A percentile compares a stretch with the other conserved stretches of the same genome.
Conservation (phyloP, 2,113 vertebrate species). For the Conger conger region DNA sequence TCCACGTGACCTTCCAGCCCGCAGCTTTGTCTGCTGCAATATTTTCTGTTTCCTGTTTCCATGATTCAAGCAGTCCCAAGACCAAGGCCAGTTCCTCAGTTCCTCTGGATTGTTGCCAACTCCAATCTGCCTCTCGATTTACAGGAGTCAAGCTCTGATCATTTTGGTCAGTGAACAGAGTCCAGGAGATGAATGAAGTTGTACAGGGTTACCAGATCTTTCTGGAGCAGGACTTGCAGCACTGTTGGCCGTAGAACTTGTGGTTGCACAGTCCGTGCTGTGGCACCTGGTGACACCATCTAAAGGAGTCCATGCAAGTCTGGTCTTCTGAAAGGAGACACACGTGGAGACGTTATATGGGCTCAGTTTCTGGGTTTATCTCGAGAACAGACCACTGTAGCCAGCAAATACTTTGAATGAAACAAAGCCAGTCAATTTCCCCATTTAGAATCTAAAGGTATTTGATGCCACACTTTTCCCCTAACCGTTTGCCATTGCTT, state of each 20-base stretch:
- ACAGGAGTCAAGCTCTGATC: neutral
- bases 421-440: neutral
- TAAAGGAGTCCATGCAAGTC: constrained; percentile 65
- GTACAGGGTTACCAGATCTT: neutral
- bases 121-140: neutral
- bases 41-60: neutral
- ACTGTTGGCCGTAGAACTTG: constrained; percentile 80
- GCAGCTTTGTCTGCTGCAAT: neutral
- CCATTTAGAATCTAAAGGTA: neutral
- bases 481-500: neutral
- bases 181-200: neutral
- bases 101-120: neutral
- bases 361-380: neutral
- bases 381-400: neutral
- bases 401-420: neutral
- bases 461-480: neutral
- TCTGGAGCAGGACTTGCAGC: constrained; percentile 79
- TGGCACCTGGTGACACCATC: constrained; percentile 82
- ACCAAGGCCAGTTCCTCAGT: neutral
- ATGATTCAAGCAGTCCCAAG: neutral
- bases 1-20: neutral
- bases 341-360: neutral
- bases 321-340: constrained; percentile 36
- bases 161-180: neutral
- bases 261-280: constrained; percentile 80